Evolutionary conservation across 1,140 invertebrate species (phyloP), one percentile per base, ranked within the genome.

Genomic region (Zaprionus lachaisei): DNA sequence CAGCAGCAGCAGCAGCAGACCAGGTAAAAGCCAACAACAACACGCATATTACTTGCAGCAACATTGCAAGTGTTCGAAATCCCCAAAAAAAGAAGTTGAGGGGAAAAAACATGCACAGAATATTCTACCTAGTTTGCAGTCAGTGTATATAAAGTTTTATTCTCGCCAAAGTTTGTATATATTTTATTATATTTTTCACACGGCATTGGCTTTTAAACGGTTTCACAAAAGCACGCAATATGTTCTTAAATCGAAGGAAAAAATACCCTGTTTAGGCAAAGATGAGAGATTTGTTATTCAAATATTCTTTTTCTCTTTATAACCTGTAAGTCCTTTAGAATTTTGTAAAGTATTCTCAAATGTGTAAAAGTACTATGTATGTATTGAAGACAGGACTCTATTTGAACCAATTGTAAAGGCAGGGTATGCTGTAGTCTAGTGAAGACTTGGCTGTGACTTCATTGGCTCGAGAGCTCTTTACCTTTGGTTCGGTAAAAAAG

Each of bases 161-260:
- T 81, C 72, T 58, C 17, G 20, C 51, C 44, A 71, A 85, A 85
- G 67, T 85, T 85, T 85, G 61, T 84, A 79, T 85, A 82, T 82
- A 83, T 81, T 87, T 80, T 74, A 82, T 77, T 77, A 79, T 75
- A 70, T 83, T 87, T 87, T 83, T 64, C 71, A 66, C 73, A 83
- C 70, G 49, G 66, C 77, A 87, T 78, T 83, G 80, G 49, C 70
- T 80, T 80, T 80, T 77, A 73, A 80, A 77, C 65, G 80, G 57
- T 67, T 79, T 47, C 72, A 22, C 47, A 22, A 47, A 17, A n/a
- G 3, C 41, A 47, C 41, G 47, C 11, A 14, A 24, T 14, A 4
- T 51, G 5, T 11, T 1, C 47, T 20, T 20, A 20, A 49, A 12
- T 51, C 20, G 47, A 0, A 22, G 17, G 11, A 0, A 4, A 44